Base-by-base conservation (phyloP, 2,113 vertebrate species). In the Ameiurus melas region DNA sequence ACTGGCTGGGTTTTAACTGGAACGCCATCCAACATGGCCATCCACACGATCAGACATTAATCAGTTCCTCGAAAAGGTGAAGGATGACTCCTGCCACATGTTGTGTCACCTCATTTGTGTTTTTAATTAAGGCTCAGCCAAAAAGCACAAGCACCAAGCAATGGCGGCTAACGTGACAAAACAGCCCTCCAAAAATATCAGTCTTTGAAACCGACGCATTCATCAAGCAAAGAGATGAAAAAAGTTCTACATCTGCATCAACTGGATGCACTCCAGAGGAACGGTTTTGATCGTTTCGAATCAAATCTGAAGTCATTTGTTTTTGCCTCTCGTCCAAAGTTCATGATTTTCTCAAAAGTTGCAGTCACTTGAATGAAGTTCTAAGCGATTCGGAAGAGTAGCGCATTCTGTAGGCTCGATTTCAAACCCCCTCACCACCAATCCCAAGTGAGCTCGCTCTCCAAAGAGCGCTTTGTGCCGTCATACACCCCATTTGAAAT, bases 401-500 rank as follows among this genome's bases (percentile, higher is more conserved):
- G 43, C 53, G 16, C 62, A 30, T 51, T 70, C 27, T 22, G 27
- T 66, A 64, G 60, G 14, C 22, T 68, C 51, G n/a, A 47, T 30
- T 64, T 68, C 7, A 19, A 2, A 22, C 51, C 3, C 51, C 47
- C 6, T 27, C 77, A 57, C 39, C 47, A 60, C 19, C 66, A 89
- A 83, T 39, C 66, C 7, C 87, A 57, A 57, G 79, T 39, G 17
- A 47, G 8, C 62, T 57, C 25, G 19, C n/a, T 66, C 78, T 39
- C 83, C 82, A 85, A 81, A 78, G 51, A 77, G 82, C 17, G 47
- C 88, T 88, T 47, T 91, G 82, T 87, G 68, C 86, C 51, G 82
- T 75, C 81, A 20, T 78, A 17, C 25, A 33, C 86, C 30, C n/a
- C 68, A 82, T 79, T 88, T 83, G 57, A 83, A 86, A 89, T 83